Evolutionary conservation across 2,888 invertebrate genomes (phyloP), one percentile per base, ranked within the genome.

Genomic region (Andricus curvator): DNA sequence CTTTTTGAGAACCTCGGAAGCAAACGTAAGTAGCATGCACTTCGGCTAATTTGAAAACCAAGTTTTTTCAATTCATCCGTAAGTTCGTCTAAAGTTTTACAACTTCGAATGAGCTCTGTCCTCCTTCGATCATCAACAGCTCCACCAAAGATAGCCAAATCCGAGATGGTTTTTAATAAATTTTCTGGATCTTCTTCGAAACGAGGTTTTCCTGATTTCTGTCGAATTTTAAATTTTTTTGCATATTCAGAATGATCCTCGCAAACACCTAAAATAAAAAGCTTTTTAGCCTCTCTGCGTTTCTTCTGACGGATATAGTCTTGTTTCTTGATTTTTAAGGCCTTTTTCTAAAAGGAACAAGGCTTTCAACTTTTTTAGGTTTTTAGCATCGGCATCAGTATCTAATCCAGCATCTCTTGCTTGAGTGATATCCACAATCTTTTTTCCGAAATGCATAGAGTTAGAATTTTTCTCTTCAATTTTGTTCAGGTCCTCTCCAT

Each of bases 11-110:
- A 82, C 56, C 84, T 79, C 6, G 88, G 89, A 70, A 88, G 77
- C 8, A 88, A 84, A 1, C 86, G 84, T 44, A 87, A 81, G 82
- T 88, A 89, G 37, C 81, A 78, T 20, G 82, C 88, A 82, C 84
- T 85, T 70, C 84, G 79, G 77, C 83, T 81, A 65, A 89, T 82
- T 68, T 25, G 25, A 79, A 83, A 86, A 37, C 86, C 85, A 64
- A 79, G 60, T 62, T 67, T 81, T 29, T 66, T 37, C 33, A 82
- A 62, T 48, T 79, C 37, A 44, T 11, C n/a, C 29, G 51, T 64
- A n/a, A 81, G 67, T 44, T 79, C 77, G 65, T 56, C 48, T 60
- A 82, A 65, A 5, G 82, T 81, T 78, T 79, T 81, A 64, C 80
- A 80, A 67, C 82, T 82, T 51, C 82, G 3, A 44, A 80, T 79